Evolutionary conservation across 2,113 vertebrate species (phyloP).

Genomic region (Myrmecophaga tridactyla): DNA sequence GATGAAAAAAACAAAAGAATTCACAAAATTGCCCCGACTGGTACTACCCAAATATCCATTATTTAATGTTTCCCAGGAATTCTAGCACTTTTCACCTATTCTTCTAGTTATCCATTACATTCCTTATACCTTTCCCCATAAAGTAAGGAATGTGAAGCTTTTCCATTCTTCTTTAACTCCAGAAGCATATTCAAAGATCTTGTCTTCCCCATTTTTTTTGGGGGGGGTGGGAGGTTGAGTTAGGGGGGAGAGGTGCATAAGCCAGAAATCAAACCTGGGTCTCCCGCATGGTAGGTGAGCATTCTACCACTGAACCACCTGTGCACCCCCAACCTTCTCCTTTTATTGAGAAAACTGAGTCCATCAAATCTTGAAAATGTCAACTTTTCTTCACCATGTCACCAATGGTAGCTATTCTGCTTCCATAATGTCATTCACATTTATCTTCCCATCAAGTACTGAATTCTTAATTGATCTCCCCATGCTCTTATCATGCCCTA

Average conservation of each 20-base stretch:
- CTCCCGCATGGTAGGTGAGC: no score
- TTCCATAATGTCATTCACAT: rapidly evolving
- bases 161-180: background rate
- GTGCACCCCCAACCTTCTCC: no score
- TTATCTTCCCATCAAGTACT: background rate
- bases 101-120: background rate
- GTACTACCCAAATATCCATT: background rate
- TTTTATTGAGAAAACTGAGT: background rate
- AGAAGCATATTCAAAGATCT: background rate
- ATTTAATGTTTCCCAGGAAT: rapidly evolving
- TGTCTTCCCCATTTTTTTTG: background rate
- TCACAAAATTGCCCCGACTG: no score
- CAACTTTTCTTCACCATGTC: background rate
- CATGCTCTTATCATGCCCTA: background rate
- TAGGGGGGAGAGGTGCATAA: no score
- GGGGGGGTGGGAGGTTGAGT: no score
- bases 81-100: background rate
- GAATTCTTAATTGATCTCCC: background rate
- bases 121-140: background rate
- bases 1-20: background rate
- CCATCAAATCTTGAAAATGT: background rate
- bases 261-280: no score
- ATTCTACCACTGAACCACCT: no score
- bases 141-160: rapidly evolving
- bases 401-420: background rate